Evolutionary conservation across 2,113 vertebrate species (phyloP), one percentile per base, ranked within the genome.

Genomic region (Podilymbus podiceps): DNA sequence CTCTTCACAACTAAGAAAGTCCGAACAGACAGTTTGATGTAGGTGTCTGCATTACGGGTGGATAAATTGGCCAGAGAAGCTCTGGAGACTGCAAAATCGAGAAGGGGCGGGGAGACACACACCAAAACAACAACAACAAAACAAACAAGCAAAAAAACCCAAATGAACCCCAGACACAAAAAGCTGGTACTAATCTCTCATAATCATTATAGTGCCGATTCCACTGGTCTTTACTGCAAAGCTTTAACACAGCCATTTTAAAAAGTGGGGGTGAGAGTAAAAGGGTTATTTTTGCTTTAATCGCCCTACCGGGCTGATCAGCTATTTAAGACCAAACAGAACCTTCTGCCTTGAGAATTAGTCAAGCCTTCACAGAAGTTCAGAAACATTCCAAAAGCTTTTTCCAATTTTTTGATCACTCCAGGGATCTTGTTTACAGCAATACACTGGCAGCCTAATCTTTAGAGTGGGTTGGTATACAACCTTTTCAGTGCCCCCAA

Each of bases 371-470:
- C 4, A 8, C 11, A 63, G 66, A 92, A 63, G 35, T 78, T 74
- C 35, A 67, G 47, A 74, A 95, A 79, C 11, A 78, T 84, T 64
- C 35, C 46, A 72, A 64, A 85, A 75, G 23, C 8, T 20, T 85
- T 77, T 92, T 59, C 64, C 18, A 63, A 4, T 71, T 67, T 88
- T 94, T 83, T 33, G 5, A 49, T 58, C 71, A 59, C 75, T 71
- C 80, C 35, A 88, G 64, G 94, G 77, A 72, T 86, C 60, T 68
- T 85, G 46, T 88, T 92, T 86, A 46, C 79, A 91, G 66, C 44
- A 93, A 46, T 25, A 64, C 21, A 59, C 30, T 38, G 49, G 40
- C 55, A 94, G 30, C 40, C 40, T 72, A 12, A 38, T 89, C 50
- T 90, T 93, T 66, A 38, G 22, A 86, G 30, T 28, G 11, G 38